phyloP scores from a whole-genome alignment of 2,888 invertebrate species.

The Drosophila lutescens region DNA sequence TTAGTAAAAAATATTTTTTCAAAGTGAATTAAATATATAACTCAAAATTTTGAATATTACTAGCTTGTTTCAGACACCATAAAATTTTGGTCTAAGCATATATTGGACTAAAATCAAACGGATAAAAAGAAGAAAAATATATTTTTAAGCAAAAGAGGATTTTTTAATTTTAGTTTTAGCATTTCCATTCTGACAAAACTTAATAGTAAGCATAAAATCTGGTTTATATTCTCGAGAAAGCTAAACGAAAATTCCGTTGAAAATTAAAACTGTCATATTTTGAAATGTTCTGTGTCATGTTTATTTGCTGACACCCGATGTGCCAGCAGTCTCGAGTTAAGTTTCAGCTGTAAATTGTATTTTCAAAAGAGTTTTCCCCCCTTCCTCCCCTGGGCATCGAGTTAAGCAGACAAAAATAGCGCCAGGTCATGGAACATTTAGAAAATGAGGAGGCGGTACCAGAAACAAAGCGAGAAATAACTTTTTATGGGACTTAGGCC shows the following conservation, averaged over 20 bases:
- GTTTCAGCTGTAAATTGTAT: constrained; percentile 44
- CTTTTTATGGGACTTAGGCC: constrained; percentile 64
- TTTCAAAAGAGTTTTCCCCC: constrained; percentile 64
- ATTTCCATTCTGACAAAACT: not conserved
- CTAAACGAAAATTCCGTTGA: constrained; percentile 57
- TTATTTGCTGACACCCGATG: constrained; percentile 45
- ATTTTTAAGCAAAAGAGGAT: too few relatives aligned
- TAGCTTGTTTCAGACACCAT: too few relatives aligned
- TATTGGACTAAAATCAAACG: too few relatives aligned
- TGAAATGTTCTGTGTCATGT: constrained; percentile 74
- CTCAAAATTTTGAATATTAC: too few relatives aligned
- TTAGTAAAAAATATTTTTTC: too few relatives aligned
- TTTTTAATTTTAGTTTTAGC: not conserved
- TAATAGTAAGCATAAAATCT: not conserved
- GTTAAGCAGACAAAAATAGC: constrained; percentile 60
- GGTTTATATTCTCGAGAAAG: constrained; percentile 3
- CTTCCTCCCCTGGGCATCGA: not conserved
- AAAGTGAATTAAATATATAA: too few relatives aligned
- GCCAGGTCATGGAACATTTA: constrained; percentile 76
- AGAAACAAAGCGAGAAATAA: constrained; percentile 53
- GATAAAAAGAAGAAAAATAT: too few relatives aligned
- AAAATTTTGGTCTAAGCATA: too few relatives aligned
- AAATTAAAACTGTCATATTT: constrained; percentile 76
- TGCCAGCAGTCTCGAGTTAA: constrained; percentile 53
- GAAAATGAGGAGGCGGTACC: constrained; percentile 68